phyloP scores from a whole-genome alignment of 2,888 invertebrate genomes.

The Drosophila nr. fundita region DNA sequence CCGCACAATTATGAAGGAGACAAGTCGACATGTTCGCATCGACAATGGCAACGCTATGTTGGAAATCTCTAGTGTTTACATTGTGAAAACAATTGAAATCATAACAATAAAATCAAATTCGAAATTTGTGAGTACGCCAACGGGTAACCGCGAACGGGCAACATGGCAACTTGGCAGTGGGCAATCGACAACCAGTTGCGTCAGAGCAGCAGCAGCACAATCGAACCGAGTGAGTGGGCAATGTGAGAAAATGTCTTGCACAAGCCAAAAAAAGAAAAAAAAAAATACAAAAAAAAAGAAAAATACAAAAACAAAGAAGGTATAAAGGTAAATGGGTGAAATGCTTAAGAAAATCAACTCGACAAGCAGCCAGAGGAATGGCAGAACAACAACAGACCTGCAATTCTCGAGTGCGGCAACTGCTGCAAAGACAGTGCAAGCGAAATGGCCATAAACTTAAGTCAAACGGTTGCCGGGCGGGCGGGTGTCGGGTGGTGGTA shows the following conservation, averaged over 20 bases:
- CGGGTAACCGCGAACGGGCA: conserved; percentile 21
- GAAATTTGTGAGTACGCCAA: conserved; percentile 64
- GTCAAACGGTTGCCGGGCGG: conserved; percentile 58
- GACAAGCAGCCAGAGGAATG: conserved; percentile 54
- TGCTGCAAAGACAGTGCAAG: conserved; percentile 71
- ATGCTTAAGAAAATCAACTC: conserved; percentile 80
- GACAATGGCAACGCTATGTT: conserved; percentile 34
- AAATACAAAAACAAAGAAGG: conserved; percentile 7
- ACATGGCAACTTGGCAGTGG: conserved; percentile 47
- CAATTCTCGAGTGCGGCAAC: conserved; percentile 49
- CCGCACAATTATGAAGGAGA: conserved; percentile 32
- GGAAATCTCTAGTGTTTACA: conserved; percentile 72
- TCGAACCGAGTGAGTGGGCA: conserved; percentile 28
- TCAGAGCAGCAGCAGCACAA: conserved; percentile 42
- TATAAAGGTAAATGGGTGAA: conserved; percentile 79
- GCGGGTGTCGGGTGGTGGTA: neutral
- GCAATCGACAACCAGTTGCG: conserved; percentile 75
- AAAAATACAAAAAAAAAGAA: neutral
- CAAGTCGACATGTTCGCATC: conserved; percentile 46
- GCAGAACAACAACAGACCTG: conserved; percentile 38
- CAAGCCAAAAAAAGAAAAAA: conserved; percentile 46
- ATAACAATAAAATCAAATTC: conserved; percentile 75
- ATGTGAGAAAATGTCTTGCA: conserved; percentile 75
- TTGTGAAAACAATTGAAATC: conserved; percentile 74
- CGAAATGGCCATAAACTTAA: conserved; percentile 80